Percentiles rank a stretch among this genome's conserved stretches.
phyloP scores from a whole-genome alignment of 2,797 vertebrate species.

The Tragelaphus eurycerus region DNA sequence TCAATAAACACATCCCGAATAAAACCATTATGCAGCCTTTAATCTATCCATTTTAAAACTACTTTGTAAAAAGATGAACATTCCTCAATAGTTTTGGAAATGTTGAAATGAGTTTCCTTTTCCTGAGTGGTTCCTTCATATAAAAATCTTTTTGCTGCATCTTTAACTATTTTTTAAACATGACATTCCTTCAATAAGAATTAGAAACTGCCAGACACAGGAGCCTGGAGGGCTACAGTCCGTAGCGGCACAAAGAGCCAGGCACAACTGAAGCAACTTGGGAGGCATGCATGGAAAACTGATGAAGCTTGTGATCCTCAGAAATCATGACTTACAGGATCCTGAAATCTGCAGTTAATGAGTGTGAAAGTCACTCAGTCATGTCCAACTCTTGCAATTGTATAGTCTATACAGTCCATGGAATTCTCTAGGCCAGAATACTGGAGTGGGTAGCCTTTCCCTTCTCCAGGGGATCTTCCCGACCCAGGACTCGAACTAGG shows the following conservation, averaged over 20 bases:
- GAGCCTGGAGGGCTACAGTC: background rate
- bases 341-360: background rate
- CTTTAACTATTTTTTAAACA: background rate
- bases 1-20: background rate
- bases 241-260: fast-evolving
- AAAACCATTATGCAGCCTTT: background rate
- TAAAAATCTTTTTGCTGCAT: background rate
- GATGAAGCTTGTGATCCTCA: background rate
- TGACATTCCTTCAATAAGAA: background rate
- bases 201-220: background rate
- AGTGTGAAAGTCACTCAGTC: background rate
- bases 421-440: background rate
- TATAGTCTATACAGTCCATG: background rate
- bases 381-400: background rate
- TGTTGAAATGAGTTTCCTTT: background rate
- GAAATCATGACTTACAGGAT: background rate
- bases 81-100: background rate
- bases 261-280: background rate
- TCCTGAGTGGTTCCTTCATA: background rate
- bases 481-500: background rate
- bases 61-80: background rate
- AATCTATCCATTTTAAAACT: background rate
- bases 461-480: background rate
- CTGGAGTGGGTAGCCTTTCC: background rate
- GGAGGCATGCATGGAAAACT: background rate